A percentile compares a stretch with the other conserved stretches of the same genome.
Conservation (phyloP, 2,113 vertebrate species). For the Gavia stellata region DNA sequence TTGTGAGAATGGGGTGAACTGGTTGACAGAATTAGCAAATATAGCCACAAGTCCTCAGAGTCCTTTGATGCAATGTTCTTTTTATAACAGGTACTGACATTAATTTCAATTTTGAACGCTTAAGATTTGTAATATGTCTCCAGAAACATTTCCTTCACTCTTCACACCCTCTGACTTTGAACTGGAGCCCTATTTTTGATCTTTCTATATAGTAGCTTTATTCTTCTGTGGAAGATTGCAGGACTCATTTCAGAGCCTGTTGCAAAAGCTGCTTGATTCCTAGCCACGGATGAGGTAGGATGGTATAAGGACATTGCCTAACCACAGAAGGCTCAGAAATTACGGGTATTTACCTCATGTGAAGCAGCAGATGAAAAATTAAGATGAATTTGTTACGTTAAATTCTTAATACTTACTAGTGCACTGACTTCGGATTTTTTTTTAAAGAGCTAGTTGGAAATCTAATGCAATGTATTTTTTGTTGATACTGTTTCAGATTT, state of each 20-base stretch:
- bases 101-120: not conserved
- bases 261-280: not conserved
- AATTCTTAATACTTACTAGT: not conserved
- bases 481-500: not conserved
- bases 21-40: conserved; percentile 94
- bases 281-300: not conserved
- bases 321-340: not conserved
- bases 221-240: not conserved
- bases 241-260: not conserved
- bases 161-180: not conserved
- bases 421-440: not conserved
- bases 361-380: not conserved
- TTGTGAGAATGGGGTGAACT: conserved; percentile 84
- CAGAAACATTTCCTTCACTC: not conserved
- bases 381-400: not conserved
- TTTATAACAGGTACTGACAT: conserved; percentile 83
- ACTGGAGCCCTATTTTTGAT: not conserved
- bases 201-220: not conserved
- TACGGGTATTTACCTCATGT: not conserved
- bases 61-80: conserved; percentile 89
- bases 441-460: not conserved
- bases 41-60: conserved; percentile 97
- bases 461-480: not conserved
- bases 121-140: not conserved
- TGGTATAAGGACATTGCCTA: not conserved